A percentile compares a stretch with the other conserved stretches of the same genome.
These are phyloP conservation scores for Microctonus brassicae DNA, from an alignment of 2,888 invertebrate genomes.

Conservation along the genomic window DNA sequence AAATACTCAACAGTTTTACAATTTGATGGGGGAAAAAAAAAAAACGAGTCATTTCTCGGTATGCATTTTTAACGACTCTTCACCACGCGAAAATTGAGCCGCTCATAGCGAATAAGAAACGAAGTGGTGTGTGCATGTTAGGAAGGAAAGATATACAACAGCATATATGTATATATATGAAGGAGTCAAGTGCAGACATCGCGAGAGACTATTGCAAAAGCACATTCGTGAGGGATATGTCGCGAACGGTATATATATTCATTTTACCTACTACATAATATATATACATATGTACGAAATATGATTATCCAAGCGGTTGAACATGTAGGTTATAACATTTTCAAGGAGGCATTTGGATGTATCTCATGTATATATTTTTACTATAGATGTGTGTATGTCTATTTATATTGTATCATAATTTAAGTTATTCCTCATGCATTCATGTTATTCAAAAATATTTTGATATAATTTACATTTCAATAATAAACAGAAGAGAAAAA, in stretches of 20 bases:
- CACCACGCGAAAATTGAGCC: constrained; percentile 11
- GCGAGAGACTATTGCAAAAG: not conserved
- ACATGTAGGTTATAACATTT: constrained; percentile 55
- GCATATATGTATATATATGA: constrained; percentile 6
- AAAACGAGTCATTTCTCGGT: not conserved
- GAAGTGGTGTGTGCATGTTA: not conserved
- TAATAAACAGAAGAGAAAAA: not conserved
- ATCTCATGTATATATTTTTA: not conserved
- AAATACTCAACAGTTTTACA: constrained; percentile 1
- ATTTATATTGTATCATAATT: not conserved
- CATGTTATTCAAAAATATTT: not conserved
- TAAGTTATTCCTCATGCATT: not conserved
- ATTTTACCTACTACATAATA: constrained; percentile 50
- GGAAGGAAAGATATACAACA: not conserved
- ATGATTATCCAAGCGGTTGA: constrained; percentile 58
- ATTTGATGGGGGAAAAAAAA: not conserved
- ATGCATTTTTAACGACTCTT: constrained; percentile 11
- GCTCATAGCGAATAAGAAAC: not conserved
- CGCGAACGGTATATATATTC: constrained; percentile 55
- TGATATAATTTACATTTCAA: not conserved
- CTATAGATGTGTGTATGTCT: not conserved
- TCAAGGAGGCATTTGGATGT: not conserved
- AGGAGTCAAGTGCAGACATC: not conserved
- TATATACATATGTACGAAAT: constrained; percentile 47
- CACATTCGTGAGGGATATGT: constrained; percentile 39